Base-by-base conservation (phyloP, 2,113 vertebrate species). In the Hirundichthys speculiger region DNA sequence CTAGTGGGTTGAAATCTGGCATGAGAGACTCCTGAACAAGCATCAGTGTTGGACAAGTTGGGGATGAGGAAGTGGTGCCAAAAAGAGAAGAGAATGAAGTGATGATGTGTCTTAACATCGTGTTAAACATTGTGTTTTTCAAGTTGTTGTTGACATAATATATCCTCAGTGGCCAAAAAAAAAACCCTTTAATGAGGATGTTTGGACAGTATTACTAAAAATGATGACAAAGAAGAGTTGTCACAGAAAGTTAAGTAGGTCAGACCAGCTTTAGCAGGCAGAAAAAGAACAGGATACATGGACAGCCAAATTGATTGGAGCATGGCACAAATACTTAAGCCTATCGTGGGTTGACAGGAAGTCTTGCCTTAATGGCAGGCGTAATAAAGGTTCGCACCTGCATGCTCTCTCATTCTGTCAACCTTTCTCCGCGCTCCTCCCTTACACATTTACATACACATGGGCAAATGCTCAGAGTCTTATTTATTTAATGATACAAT, bases 271-370 rank as follows among this genome's bases (percentile, higher is more conserved):
- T 64, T 48, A 21, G 45, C 40, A 45, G 48, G 25, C n/a, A 22
- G 47, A 57, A 72, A 71, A 1, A 2, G 38, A 69, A 14, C 14
- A 13, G 58, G 39, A 45, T 14, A 38, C 40, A 68, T 68, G 59
- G 57, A 47, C 69, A 73, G 38, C 54, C 11, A 34, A 18, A 82
- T 47, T 50, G 69, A 82, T 69, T 22, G 18, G 45, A 75, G 53
- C 24, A 38, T 51, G 54, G 45, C 46, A 77, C 57, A 80, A 86
- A 82, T 64, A 79, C 64, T 73, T 72, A 64, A 73, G 61, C 66
- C 48, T n/a, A 75, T 83, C 40, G 55, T 9, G 64, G 27, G 51
- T 27, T 78, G 71, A 84, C 71, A 74, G 59, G 69, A 45, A 51
- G 65, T 58, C 40, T 58, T 47, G 51, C 34, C 46, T 60, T 48